Conservation (phyloP, 2,888 invertebrate species). For the Andrena bucephala region DNA sequence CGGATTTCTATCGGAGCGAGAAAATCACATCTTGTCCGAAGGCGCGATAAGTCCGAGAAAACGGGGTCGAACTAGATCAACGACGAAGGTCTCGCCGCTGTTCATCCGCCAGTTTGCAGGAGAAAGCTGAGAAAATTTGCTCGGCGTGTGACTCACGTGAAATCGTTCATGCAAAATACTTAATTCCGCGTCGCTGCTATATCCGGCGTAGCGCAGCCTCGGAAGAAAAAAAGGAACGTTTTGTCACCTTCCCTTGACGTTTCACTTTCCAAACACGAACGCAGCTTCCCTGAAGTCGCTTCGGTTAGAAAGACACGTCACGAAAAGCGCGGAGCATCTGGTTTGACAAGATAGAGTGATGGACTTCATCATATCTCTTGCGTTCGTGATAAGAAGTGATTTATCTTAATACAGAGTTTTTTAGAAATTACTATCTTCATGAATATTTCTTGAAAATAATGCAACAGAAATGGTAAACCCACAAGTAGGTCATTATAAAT, state of each 20-base stretch:
- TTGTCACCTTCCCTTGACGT: slow-evolving; percentile 29
- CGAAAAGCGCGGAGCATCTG: background rate
- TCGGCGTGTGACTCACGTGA: slow-evolving; percentile 52
- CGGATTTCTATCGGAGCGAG: slow-evolving; percentile 61
- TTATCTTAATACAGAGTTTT: background rate
- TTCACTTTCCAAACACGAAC: slow-evolving; percentile 33
- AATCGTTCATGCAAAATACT: slow-evolving; percentile 43
- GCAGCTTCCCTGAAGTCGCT: background rate
- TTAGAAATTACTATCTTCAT: too few relatives aligned
- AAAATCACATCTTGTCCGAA: slow-evolving; percentile 59
- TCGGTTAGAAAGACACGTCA: background rate
- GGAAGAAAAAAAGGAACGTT: background rate
- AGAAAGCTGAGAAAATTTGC: slow-evolving; percentile 56
- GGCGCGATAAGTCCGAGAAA: slow-evolving; percentile 57
- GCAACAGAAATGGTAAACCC: too few relatives aligned
- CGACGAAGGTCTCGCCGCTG: slow-evolving; percentile 53
- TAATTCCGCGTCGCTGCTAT: slow-evolving; percentile 12
- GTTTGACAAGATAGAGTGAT: background rate
- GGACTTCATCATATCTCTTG: too few relatives aligned
- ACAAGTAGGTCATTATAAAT: too few relatives aligned
- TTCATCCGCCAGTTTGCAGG: slow-evolving; percentile 44
- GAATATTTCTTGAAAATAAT: too few relatives aligned
- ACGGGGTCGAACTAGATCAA: slow-evolving; percentile 61
- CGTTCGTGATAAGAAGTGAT: background rate
- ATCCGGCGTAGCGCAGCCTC: slow-evolving; percentile 1